A percentile compares a stretch with the other conserved stretches of the same genome.
phyloP scores from a whole-genome alignment of 1,140 invertebrate species.

The Limonius californicus region DNA sequence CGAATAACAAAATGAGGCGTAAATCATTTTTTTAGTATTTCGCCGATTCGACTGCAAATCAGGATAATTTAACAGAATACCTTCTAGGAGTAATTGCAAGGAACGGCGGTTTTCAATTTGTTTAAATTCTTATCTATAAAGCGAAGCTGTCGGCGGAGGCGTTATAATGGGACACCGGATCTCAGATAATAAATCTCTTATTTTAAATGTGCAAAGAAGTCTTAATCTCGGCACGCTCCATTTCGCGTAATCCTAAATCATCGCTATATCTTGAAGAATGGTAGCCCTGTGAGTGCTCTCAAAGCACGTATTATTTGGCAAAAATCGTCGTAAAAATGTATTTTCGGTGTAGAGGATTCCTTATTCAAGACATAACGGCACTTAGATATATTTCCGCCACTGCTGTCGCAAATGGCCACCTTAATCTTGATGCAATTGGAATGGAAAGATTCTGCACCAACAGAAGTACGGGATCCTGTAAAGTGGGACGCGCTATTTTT shows the following conservation, averaged over 20 bases:
- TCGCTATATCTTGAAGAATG: slow-evolving; percentile 34
- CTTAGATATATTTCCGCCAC: slow-evolving; percentile 24
- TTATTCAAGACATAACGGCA: slow-evolving; percentile 26
- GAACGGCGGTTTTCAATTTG: background rate
- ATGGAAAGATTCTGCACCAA: slow-evolving; percentile 19
- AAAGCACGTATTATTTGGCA: slow-evolving; percentile 26
- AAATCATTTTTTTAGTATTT: no score
- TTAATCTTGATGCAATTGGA: slow-evolving; percentile 28
- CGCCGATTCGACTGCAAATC: no score
- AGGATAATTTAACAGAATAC: background rate
- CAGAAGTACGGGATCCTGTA: background rate
- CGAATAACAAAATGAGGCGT: background rate
- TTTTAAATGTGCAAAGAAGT: slow-evolving; percentile 21
- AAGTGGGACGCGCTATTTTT: slow-evolving; percentile 8
- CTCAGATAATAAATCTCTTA: slow-evolving; percentile 13
- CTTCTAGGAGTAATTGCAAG: background rate
- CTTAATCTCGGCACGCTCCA: slow-evolving; percentile 35
- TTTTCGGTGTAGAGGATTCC: slow-evolving; percentile 27
- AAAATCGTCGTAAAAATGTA: slow-evolving; percentile 24
- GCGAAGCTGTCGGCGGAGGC: background rate
- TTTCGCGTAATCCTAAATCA: slow-evolving; percentile 37
- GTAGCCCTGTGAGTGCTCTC: slow-evolving; percentile 19
- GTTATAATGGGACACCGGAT: slow-evolving; percentile 1
- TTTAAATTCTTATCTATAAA: background rate
- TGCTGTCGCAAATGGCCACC: slow-evolving; percentile 25